Conservation (phyloP, 2,888 invertebrate genomes). For the Ennomos quercinarius region DNA sequence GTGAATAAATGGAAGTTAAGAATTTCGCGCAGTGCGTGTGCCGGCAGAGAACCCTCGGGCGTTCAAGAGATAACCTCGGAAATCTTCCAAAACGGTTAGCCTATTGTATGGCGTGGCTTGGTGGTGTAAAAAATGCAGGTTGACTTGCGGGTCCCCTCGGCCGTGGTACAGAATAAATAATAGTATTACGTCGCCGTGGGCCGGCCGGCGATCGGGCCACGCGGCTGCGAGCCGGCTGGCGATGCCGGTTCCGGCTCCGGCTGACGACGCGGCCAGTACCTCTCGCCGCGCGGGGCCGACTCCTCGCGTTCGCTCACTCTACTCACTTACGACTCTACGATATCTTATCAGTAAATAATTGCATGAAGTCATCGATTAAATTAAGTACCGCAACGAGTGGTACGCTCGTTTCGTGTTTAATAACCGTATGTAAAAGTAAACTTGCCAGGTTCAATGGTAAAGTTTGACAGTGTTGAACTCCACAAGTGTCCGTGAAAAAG, state of each 20-base stretch:
- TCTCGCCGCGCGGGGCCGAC: slow-evolving; percentile 59
- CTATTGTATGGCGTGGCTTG: slow-evolving; percentile 59
- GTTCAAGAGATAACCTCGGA: slow-evolving; percentile 78
- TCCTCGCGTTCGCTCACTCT: slow-evolving; percentile 59
- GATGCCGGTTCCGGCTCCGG: not conserved
- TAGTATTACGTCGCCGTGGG: not conserved
- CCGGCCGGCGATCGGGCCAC: slow-evolving; percentile 1
- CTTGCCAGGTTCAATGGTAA: slow-evolving; percentile 21
- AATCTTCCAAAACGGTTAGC: slow-evolving; percentile 51
- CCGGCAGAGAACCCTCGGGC: slow-evolving; percentile 32
- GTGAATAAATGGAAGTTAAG: slow-evolving; percentile 1
- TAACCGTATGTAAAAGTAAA: slow-evolving; percentile 43
- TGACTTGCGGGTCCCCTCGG: slow-evolving; percentile 1
- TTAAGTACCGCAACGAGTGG: slow-evolving; percentile 57
- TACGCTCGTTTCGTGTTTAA: slow-evolving; percentile 36
- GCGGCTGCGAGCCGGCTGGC: slow-evolving; percentile 17
- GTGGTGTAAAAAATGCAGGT: slow-evolving; percentile 71
- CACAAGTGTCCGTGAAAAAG: slow-evolving; percentile 79
- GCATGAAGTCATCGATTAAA: slow-evolving; percentile 82
- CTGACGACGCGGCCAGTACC: slow-evolving; percentile 57
- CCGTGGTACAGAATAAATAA: too few species aligned
- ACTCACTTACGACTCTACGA: slow-evolving; percentile 57
- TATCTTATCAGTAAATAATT: slow-evolving; percentile 80
- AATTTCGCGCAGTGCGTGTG: slow-evolving; percentile 2
- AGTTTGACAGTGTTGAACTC: slow-evolving; percentile 57